Evolutionary conservation across 2,797 vertebrate genomes (phyloP).

Genomic region (Sciurus vulgaris): DNA sequence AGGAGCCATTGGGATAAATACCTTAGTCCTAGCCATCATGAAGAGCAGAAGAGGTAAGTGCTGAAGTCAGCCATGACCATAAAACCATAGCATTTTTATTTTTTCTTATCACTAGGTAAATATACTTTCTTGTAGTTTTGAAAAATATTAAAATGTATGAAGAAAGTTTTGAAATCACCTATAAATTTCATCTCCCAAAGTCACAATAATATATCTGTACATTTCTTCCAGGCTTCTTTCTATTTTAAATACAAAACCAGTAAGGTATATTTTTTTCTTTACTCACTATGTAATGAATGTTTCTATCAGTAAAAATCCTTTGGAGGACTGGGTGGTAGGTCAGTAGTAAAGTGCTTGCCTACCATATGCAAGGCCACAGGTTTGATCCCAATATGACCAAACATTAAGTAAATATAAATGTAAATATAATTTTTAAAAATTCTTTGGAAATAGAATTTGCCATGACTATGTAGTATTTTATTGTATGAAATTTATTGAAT

Average conservation of each 20-base stretch:
- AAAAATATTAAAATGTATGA: slow-evolving; percentile 1
- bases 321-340: no score
- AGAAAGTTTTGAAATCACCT: background rate
- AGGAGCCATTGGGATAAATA: background rate
- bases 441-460: background rate
- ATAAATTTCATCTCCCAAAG: background rate
- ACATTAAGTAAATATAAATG: no score
- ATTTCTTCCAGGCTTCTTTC: background rate
- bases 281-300: background rate
- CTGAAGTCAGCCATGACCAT: background rate
- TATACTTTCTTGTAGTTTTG: background rate
- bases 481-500: background rate
- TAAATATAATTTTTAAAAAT: background rate
- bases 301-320: background rate
- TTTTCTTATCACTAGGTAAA: background rate
- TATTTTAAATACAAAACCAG: background rate
- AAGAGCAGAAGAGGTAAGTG: background rate
- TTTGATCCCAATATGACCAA: no score
- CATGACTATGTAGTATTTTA: background rate
- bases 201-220: background rate
- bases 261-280: background rate
- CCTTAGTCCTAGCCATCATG: background rate
- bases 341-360: no score
- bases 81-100: background rate
- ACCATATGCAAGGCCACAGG: no score